Evolutionary conservation across 37 sponge, comb jelly and placozoan genomes (phyloP), one percentile per base, ranked within the genome.

Genomic region (Haliclona indistincta): DNA sequence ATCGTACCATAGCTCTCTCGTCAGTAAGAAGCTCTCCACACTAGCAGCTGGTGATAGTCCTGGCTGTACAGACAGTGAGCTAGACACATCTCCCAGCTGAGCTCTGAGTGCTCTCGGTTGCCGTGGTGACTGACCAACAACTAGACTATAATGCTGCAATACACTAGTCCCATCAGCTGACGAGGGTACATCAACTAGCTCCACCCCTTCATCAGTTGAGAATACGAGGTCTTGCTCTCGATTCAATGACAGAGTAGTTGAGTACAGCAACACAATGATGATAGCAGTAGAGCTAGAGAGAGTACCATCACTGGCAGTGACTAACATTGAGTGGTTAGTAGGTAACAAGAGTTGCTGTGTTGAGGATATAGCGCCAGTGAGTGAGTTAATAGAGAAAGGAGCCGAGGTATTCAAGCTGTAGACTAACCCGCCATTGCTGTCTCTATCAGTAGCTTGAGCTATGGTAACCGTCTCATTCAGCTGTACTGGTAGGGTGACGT

Each of bases 391-490:
- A 28, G 43, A 38, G 56, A 88, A 88, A 29, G 28, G 37, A 8
- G 20, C 23, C 22, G 30, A 77, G 10, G 74, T 8, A 35, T 78
- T 25, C 2, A 88, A 42, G 39, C 55, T 54, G 73, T 62, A 87
- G 2, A n/a, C 6, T 1, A 87, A 20, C 25, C 42, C 26, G 6
- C 43, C 51, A 64, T 81, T 87, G 22, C 41, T 51, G 60, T 91
- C 92, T 33, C 30, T 47, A 78, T 91, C 92, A 61, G 38, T 54
- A 0, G 82, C 87, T 51, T 42, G 37, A 15, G 82, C 79, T 10
- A 47, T 40, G 22, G 81, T 8, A 17, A 91, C 42, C 0, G 54
- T 15, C 1, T 58, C 63, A 38, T 76, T 77, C 10, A 29, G 71
- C 32, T 34, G 34, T 2, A 78, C 53, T 25, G 60, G 70, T 23